phyloP scores from a whole-genome alignment of 2,113 vertebrate genomes.

The Piaya cayana region DNA sequence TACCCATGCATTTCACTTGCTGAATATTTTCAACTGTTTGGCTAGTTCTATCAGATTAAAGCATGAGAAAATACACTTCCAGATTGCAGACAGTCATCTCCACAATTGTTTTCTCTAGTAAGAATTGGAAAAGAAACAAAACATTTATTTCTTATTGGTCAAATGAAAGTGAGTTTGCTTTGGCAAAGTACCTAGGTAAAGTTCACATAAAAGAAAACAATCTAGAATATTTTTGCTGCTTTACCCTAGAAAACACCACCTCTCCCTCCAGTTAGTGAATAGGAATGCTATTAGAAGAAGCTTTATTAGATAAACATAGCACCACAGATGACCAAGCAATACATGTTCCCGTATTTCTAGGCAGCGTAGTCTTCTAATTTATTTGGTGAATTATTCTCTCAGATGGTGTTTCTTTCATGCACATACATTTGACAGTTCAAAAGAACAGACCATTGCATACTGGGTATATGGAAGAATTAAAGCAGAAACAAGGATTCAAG shows the following conservation, averaged over 20 bases:
- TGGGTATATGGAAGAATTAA: background rate
- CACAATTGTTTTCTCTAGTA: background rate
- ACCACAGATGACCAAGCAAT: too few relatives aligned
- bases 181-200: background rate
- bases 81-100: background rate
- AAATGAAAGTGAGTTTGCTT: background rate
- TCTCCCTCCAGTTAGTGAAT: background rate
- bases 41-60: background rate
- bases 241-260: background rate
- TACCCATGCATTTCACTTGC: background rate
- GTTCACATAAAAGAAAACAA: background rate
- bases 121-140: background rate
- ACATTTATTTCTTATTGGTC: background rate
- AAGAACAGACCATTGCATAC: accelerated
- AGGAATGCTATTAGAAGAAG: background rate
- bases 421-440: background rate
- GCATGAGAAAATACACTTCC: background rate
- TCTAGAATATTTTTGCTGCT: background rate
- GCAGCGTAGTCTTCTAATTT: background rate
- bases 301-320: background rate
- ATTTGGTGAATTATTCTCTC: background rate
- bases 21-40: background rate
- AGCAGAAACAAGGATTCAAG: background rate
- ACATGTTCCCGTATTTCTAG: background rate
- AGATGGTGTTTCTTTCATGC: background rate